Evolutionary conservation across 2,888 invertebrate species (phyloP), one percentile per base, ranked within the genome.

Genomic region (Philonicus albiceps): DNA sequence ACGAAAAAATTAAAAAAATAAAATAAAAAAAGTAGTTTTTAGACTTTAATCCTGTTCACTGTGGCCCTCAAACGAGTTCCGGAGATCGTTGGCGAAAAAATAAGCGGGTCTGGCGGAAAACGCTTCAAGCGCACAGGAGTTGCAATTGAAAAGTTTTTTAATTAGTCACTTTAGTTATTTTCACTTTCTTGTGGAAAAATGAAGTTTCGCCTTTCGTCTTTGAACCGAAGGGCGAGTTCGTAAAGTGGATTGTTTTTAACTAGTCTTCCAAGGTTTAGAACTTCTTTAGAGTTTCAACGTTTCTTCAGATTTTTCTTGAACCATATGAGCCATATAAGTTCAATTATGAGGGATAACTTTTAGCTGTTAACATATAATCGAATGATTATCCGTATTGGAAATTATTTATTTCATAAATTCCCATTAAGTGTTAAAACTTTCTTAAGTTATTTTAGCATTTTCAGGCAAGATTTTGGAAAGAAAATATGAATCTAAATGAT

Each of bases 131-230:
- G 74, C 34, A 34, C 31, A 76, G 22, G 19, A 40, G 40, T 76
- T 76, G 76, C 76, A 76, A 76, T 76, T 76, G 76, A 76, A 76
- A 76, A 40, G 76, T 76, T 76, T 76, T 76, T 76, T 76, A 76
- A 37, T 76, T 37, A 76, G 37, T 76, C 37, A 76, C 76, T 40
- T 76, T 76, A 40, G 76, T 37, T 76, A 76, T 22, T 40, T 76
- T 76, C 64, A 64, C 64, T 64, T 64, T 64, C 64, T 64, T 64
- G 64, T 27, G 64, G 8, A 27, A 11, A 16, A 43, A n/a, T 11
- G 64, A 27, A 64, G 64, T 64, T n/a, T 64, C 22, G 22, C 64
- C 64, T 64, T 64, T n/a, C n/a, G n/a, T n/a, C 64, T 64, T 64
- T 64, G 64, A 19, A 64, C 64, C 64, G 19, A 11, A 7, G 49